phyloP scores from a whole-genome alignment of 2,797 vertebrate genomes.

The Sciaenops ocellatus region DNA sequence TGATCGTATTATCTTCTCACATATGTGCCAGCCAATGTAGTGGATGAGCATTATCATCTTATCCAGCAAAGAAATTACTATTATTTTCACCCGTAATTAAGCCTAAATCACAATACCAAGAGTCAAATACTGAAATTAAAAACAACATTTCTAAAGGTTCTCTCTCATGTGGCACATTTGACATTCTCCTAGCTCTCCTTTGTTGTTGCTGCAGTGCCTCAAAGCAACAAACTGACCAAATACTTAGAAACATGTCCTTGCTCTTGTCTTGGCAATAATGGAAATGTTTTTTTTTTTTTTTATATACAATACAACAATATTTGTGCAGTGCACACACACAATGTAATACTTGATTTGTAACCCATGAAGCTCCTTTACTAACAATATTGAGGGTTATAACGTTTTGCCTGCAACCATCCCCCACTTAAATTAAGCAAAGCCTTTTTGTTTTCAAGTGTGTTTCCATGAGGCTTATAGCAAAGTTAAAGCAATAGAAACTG shows the following conservation, averaged over 20 bases:
- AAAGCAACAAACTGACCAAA: neutral
- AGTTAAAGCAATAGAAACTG: constrained; percentile 45
- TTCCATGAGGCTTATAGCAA: constrained; percentile 27
- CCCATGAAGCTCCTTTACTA: neutral
- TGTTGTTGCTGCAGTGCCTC: neutral
- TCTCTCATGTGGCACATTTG: neutral
- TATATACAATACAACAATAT: neutral
- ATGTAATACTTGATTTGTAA: neutral
- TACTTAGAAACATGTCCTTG: neutral
- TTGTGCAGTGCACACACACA: neutral
- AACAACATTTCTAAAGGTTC: neutral
- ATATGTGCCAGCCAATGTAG: constrained; percentile 3
- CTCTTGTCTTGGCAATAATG: neutral
- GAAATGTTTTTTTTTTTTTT: constrained; percentile 7
- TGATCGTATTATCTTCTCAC: constrained; percentile 6
- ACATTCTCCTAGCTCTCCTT: neutral
- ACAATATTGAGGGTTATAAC: neutral
- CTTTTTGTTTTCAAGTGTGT: constrained; percentile 15
- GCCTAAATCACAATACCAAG: neutral
- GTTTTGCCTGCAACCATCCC: neutral
- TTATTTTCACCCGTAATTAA: neutral
- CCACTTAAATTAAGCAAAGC: constrained; percentile 9
- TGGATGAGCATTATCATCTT: neutral
- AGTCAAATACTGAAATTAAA: neutral
- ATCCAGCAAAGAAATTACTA: constrained; percentile 4